Evolutionary conservation across 2,888 invertebrate species (phyloP).

Genomic region (Watsonalla binaria): DNA sequence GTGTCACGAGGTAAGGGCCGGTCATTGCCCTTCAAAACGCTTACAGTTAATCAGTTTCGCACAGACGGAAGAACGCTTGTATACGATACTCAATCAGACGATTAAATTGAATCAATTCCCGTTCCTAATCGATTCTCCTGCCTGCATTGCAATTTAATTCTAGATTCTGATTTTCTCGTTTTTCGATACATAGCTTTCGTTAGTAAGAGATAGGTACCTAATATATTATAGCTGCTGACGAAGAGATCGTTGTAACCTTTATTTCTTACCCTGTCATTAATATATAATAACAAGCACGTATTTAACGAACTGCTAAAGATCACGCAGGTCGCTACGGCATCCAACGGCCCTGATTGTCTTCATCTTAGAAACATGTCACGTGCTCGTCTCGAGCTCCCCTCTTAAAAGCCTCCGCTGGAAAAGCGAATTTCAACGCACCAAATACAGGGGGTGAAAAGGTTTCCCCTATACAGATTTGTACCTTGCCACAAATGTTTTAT

Average conservation of each 20-base stretch:
- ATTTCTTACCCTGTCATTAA: neutral
- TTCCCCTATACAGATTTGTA: constrained; percentile 14
- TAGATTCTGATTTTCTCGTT: neutral
- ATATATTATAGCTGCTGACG: too few relatives aligned
- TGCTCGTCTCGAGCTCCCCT: constrained; percentile 28
- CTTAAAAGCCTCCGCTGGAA: constrained; percentile 26
- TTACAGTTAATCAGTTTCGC: constrained; percentile 65
- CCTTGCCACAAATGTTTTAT: constrained; percentile 7
- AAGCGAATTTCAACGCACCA: constrained; percentile 24
- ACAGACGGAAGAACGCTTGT: constrained; percentile 28
- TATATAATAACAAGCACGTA: constrained; percentile 26
- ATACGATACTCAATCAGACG: constrained; percentile 28
- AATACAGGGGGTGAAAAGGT: constrained; percentile 18
- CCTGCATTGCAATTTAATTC: neutral
- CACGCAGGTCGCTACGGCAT: constrained; percentile 42
- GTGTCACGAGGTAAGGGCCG: constrained; percentile 55
- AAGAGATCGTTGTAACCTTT: neutral
- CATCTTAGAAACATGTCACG: constrained; percentile 64
- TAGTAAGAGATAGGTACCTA: too few relatives aligned
- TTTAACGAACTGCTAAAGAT: constrained; percentile 39
- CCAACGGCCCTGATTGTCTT: constrained; percentile 56
- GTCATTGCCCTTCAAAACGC: constrained; percentile 56
- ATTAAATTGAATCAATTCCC: neutral
- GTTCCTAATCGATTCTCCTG: neutral
- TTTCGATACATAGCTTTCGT: too few relatives aligned